A percentile compares a stretch with the other conserved stretches of the same genome.
Evolutionary conservation across 2,797 vertebrate species (phyloP).

Genomic region (Hoplostethus mediterraneus): DNA sequence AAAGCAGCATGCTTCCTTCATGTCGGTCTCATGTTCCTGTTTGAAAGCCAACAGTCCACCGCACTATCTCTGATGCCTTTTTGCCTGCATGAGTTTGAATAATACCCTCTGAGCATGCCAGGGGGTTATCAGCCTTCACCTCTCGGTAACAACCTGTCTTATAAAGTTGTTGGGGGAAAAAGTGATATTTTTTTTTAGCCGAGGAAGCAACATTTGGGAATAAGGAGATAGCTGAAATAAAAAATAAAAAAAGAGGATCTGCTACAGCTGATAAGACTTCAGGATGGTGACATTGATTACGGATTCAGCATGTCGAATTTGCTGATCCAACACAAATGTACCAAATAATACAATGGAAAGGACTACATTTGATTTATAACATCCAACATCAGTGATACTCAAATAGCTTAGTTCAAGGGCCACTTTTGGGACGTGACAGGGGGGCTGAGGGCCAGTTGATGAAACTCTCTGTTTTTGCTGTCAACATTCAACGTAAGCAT

Average conservation of each 20-base stretch:
- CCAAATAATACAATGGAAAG: conserved; percentile 31
- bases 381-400: conserved; percentile 44
- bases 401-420: conserved; percentile 54
- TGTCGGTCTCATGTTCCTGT: conserved; percentile 62
- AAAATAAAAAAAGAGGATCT: conserved; percentile 74
- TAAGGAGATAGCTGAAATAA: conserved; percentile 69
- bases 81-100: conserved; percentile 74
- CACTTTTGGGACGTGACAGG: conserved; percentile 41
- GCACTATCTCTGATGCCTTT: conserved; percentile 54
- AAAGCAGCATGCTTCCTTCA: conserved; percentile 60
- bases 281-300: conserved; percentile 78
- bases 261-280: conserved; percentile 76
- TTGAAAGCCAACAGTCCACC: conserved; percentile 57
- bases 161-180: conserved; percentile 70
- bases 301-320: conserved; percentile 61
- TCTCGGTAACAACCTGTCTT: conserved; percentile 73
- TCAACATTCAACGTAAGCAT: background rate
- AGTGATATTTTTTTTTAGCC: conserved; percentile 37
- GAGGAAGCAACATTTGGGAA: conserved; percentile 68
- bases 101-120: conserved; percentile 71
- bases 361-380: conserved; percentile 41
- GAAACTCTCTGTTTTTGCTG: conserved; percentile 25
- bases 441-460: conserved; percentile 34
- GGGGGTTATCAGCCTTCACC: conserved; percentile 81
- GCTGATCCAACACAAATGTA: conserved; percentile 69